Conservation (phyloP, 1,140 invertebrate species). For the Chionoecetes opilio region DNA sequence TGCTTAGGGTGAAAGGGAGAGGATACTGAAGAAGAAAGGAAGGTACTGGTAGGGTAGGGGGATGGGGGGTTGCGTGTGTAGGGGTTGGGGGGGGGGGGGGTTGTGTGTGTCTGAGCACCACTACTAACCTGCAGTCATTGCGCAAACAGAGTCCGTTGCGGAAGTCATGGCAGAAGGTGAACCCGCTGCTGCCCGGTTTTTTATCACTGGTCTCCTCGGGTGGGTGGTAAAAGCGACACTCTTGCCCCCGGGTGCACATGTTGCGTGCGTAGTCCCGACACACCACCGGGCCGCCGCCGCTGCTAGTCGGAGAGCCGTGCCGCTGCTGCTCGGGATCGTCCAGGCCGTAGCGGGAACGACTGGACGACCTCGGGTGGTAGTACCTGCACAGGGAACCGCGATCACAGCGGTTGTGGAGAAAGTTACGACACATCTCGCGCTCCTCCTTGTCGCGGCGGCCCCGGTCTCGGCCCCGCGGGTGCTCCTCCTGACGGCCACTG, state of each 20-base stretch:
- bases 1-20: too few species aligned
- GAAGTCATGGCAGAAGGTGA: slow-evolving; percentile 92
- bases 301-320: neutral
- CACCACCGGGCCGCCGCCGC: slow-evolving; percentile 66
- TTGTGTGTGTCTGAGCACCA: neutral
- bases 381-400: slow-evolving; percentile 85
- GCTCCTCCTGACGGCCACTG: neutral
- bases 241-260: slow-evolving; percentile 90
- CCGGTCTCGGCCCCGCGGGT: slow-evolving; percentile 36
- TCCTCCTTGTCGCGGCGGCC: slow-evolving; percentile 53
- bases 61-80: neutral
- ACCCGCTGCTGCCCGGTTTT: slow-evolving; percentile 81
- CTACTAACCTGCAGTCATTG: slow-evolving; percentile 88
- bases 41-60: too few species aligned
- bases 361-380: slow-evolving; percentile 83
- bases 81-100: neutral
- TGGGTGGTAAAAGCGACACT: slow-evolving; percentile 90
- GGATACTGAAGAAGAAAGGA: too few species aligned
- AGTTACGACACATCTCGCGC: slow-evolving; percentile 85
- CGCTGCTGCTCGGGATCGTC: slow-evolving; percentile 13
- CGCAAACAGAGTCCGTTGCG: slow-evolving; percentile 90
- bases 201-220: slow-evolving; percentile 81
- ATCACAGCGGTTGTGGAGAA: slow-evolving; percentile 89
- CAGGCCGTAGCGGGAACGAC: slow-evolving; percentile 28
- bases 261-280: slow-evolving; percentile 87